A percentile compares a stretch with the other conserved stretches of the same genome.
Conservation (phyloP, 2,113 vertebrate genomes). For the Turnix velox region DNA sequence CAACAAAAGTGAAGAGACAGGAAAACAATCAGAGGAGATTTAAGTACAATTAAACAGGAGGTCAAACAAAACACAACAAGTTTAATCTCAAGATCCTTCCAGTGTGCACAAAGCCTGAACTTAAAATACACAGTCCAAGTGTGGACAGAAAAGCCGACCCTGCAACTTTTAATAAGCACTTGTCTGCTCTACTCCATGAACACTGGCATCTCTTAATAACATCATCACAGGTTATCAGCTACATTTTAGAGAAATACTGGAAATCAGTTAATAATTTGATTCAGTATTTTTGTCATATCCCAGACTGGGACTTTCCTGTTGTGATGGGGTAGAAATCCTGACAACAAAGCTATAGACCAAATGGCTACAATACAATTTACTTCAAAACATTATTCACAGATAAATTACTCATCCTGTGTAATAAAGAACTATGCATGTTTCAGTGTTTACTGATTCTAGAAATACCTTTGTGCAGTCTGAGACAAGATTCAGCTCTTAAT, state of each 20-base stretch:
- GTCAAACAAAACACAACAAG: not conserved
- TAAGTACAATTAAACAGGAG: not conserved
- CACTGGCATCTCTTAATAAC: not conserved
- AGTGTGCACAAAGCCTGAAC: not conserved
- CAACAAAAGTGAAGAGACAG: not conserved
- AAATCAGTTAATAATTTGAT: not conserved
- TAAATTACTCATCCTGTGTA: not conserved
- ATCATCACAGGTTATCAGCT: accelerated
- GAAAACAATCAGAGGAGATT: not conserved
- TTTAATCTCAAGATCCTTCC: not conserved
- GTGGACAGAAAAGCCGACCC: not conserved
- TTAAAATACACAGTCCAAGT: not conserved
- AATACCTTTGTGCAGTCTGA: not conserved
- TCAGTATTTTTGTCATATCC: not conserved
- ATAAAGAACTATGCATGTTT: not conserved
- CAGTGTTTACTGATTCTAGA: not conserved
- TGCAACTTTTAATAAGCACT: not conserved
- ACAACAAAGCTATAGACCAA: not conserved
- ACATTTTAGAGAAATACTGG: not conserved
- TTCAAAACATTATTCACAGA: not conserved
- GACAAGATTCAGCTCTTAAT: not conserved
- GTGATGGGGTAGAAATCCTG: not conserved
- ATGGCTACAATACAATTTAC: not conserved
- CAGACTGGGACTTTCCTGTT: not conserved
- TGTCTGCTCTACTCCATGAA: not conserved